These are phyloP conservation scores for Gobionotothen gibberifrons DNA, from an alignment of 2,797 vertebrate species.

Conservation along the genomic window DNA sequence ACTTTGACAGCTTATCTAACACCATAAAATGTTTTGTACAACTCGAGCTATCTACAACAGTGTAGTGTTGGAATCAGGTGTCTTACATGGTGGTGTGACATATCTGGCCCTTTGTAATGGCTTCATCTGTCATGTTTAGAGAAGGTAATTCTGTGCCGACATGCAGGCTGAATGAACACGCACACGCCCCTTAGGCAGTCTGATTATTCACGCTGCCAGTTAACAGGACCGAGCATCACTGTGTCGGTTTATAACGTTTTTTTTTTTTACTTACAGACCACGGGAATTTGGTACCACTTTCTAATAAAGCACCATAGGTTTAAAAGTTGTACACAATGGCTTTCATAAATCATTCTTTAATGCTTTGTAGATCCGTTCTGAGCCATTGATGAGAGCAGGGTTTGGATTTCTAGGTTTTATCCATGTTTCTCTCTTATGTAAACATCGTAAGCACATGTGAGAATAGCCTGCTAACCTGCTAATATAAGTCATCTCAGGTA, in stretches of 20 bases:
- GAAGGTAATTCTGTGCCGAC: constrained; percentile 37
- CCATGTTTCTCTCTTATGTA: no score
- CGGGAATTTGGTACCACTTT: constrained; percentile 18
- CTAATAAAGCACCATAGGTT: neutral
- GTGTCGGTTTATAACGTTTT: constrained; percentile 11
- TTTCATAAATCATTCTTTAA: constrained; percentile 14
- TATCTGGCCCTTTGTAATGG: constrained; percentile 29
- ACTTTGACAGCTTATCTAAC: constrained; percentile 13
- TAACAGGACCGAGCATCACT: constrained; percentile 29
- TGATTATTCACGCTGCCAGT: constrained; percentile 38
- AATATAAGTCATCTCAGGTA: no score
- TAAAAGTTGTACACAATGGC: neutral
- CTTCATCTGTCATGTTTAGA: constrained; percentile 47
- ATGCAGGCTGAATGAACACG: constrained; percentile 26
- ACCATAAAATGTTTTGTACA: constrained; percentile 4
- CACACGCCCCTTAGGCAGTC: constrained; percentile 23
- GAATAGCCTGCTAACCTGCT: no score
- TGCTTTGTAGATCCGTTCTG: constrained; percentile 12
- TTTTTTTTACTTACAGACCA: constrained; percentile 25
- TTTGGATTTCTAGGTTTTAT: neutral
- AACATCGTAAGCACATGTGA: no score
- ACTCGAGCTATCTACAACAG: neutral
- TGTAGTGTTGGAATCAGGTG: constrained; percentile 15
- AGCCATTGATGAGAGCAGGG: constrained; percentile 17
- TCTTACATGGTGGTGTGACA: constrained; percentile 12